These are phyloP conservation scores for Cydia amplana DNA, from an alignment of 1,140 invertebrate genomes.

Conservation along the genomic window DNA sequence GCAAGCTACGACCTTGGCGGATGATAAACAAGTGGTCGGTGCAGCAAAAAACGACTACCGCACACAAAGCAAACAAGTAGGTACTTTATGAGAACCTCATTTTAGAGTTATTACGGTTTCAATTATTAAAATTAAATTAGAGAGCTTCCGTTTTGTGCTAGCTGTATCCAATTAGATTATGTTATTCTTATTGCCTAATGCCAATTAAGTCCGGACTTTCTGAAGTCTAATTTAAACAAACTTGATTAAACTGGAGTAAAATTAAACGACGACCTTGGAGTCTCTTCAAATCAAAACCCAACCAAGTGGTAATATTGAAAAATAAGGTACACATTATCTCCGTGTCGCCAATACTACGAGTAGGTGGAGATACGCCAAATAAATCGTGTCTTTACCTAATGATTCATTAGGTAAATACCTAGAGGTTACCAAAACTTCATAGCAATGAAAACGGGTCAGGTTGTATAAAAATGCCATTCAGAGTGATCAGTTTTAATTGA, in stretches of 20 bases:
- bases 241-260: not conserved
- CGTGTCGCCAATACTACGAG: no score
- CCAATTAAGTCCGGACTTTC: not conserved
- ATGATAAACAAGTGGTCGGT: not conserved
- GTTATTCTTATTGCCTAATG: not conserved
- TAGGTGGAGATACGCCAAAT: no score
- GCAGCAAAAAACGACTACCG: not conserved
- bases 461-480: no score
- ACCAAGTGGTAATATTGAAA: no score
- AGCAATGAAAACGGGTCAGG: not conserved
- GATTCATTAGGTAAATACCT: not conserved
- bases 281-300: no score
- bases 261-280: no score
- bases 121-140: not conserved
- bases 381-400: not conserved
- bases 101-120: not conserved
- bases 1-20: constrained; percentile 18
- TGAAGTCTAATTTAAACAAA: no score
- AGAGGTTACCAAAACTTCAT: not conserved
- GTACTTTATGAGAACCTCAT: not conserved
- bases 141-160: not conserved
- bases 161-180: not conserved
- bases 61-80: not conserved
- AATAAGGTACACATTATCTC: no score
- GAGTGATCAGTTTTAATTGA: not conserved